phyloP scores from a whole-genome alignment of 2,113 vertebrate species.

The human (Homo sapiens) region DNA sequence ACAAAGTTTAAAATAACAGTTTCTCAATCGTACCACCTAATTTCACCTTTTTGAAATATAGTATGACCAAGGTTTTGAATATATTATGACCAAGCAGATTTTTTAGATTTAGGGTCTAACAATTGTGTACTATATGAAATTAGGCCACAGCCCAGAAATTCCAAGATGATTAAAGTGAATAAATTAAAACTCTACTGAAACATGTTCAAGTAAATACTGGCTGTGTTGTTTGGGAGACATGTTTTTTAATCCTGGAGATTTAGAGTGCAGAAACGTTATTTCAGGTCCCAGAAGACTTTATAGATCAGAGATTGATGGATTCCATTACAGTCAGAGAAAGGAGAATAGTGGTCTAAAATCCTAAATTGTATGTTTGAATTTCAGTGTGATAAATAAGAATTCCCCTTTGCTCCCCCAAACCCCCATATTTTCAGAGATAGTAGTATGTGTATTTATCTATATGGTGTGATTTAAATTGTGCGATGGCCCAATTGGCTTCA shows the following conservation, averaged over 20 bases:
- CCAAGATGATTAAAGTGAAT: not conserved
- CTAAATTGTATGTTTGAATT: conserved; percentile 11
- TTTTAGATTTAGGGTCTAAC: not conserved
- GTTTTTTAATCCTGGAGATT: not conserved
- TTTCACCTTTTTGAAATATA: not conserved
- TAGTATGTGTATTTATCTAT: not conserved
- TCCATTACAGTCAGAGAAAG: not conserved
- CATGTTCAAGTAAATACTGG: not conserved
- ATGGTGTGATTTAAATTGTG: not conserved
- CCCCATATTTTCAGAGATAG: not conserved
- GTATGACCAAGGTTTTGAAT: not conserved
- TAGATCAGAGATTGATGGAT: not conserved
- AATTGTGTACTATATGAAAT: conserved; percentile 15
- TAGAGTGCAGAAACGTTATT: not conserved
- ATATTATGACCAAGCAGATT: not conserved
- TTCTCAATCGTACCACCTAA: not conserved
- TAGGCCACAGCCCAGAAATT: not conserved
- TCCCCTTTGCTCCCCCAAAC: fast-evolving
- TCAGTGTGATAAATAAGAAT: not conserved
- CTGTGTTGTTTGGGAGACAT: not conserved
- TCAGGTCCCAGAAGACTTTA: not conserved
- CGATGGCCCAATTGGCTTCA: not conserved
- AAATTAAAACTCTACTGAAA: conserved; percentile 33
- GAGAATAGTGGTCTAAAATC: not conserved
- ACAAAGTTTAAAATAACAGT: not conserved